These are phyloP conservation scores for Lepilemur septentrionalis DNA, from an alignment of 2,797 vertebrate species.

Conservation along the genomic window DNA sequence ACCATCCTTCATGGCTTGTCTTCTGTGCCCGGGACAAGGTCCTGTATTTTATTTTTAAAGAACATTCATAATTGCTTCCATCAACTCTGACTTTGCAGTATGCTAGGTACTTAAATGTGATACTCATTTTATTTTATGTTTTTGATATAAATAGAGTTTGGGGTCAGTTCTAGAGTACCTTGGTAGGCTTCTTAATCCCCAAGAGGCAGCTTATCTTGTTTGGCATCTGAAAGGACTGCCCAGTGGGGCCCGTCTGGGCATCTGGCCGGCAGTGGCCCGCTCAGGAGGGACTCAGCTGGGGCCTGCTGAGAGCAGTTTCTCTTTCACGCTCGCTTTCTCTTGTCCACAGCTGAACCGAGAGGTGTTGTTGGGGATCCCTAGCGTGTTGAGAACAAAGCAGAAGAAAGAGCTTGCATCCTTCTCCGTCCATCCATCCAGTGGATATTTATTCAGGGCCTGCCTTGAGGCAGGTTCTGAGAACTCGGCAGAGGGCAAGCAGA, in stretches of 20 bases:
- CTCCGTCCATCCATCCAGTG: not conserved
- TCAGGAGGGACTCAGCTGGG: not conserved
- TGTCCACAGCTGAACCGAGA: not conserved
- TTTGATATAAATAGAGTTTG: not conserved
- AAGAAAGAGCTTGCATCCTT: not conserved
- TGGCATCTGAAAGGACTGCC: not conserved
- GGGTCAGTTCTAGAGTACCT: not conserved
- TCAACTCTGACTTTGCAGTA: not conserved
- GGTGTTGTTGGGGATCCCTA: not conserved
- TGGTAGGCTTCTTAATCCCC: not conserved
- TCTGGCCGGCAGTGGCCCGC: too few relatives aligned
- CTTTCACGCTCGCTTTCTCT: not conserved
- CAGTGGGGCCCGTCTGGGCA: not conserved
- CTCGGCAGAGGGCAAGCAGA: not conserved
- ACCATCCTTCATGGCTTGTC: not conserved
- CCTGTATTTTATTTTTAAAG: not conserved
- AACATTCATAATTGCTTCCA: not conserved
- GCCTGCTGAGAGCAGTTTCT: not conserved
- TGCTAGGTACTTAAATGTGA: not conserved
- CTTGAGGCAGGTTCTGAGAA: not conserved
- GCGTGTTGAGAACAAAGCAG: not conserved
- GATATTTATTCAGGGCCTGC: not conserved
- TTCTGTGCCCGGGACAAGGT: not conserved
- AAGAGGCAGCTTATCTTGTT: not conserved
- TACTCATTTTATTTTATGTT: not conserved